Evolutionary conservation across 1,140 invertebrate species (phyloP), one percentile per base, ranked within the genome.

Genomic region (Reticulitermes speratus): DNA sequence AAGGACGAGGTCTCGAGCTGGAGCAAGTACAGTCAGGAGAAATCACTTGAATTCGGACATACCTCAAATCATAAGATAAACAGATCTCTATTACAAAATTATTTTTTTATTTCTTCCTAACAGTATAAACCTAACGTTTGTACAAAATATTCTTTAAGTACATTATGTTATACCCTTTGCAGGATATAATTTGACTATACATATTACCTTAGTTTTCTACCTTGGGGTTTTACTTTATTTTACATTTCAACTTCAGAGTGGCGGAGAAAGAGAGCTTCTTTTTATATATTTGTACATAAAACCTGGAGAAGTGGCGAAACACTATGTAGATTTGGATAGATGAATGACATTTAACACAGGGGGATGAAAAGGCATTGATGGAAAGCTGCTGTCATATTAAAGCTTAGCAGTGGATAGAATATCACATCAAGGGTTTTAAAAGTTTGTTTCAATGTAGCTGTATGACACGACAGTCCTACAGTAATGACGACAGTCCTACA

Each of bases 221-320:
- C 25, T 75, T 75, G 65, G n/a, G 65, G 65, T 75, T 75, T 75
- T 75, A 75, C n/a, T 75, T 30, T 75, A 75, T 75, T 75, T n/a
- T 75, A 75, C 65, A 75, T 75, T n/a, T 25, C 65, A 30, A 75
- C 65, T 75, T 30, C n/a, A 30, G 65, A 55, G 19, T 16, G 52
- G 19, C 52, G 1, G 52, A 21, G 52, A 55, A 21, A 55, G 52
- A 75, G 65, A 75, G 65, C 65, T 75, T 30, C n/a, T 55, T 75
- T 75, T 75, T 30, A 14, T 75, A 11, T 75, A n/a, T 75, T 75
- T 75, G 65, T 75, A 75, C 65, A 30, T 30, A 75, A 75, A 75
- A 19, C 65, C 65, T 11, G 65, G 7, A 30, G 25, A 25, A 75
- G 3, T 75, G 65, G 65, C 12, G 65, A 75, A 75, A 75, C n/a